phyloP scores from a whole-genome alignment of 2,888 invertebrate species.

The Lasioglossum vierecki region DNA sequence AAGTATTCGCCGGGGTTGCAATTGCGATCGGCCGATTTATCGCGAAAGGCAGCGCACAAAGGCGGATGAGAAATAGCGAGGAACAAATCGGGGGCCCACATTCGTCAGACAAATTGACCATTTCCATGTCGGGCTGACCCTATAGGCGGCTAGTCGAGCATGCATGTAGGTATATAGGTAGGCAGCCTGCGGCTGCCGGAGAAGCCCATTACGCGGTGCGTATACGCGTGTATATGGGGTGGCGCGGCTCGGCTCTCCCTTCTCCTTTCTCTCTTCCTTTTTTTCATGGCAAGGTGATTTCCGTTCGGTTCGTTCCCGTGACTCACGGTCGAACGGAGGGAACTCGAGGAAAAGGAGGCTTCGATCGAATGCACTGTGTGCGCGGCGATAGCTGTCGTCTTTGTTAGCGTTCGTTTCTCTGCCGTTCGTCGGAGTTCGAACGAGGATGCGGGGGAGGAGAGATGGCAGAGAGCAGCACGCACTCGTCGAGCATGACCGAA shows the following conservation, averaged over 20 bases:
- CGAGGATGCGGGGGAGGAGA: neutral
- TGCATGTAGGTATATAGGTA: constrained; percentile 54
- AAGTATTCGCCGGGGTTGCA: neutral
- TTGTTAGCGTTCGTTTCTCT: constrained; percentile 29
- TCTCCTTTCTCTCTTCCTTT: constrained; percentile 39
- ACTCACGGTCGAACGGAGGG: constrained; percentile 58
- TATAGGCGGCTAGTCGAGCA: constrained; percentile 46
- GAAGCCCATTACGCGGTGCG: constrained; percentile 56
- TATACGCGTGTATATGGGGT: constrained; percentile 66
- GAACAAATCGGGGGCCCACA: constrained; percentile 34
- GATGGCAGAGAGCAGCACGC: neutral
- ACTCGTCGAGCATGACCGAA: constrained; percentile 35
- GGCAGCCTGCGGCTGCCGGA: constrained; percentile 38
- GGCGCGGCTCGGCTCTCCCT: constrained; percentile 2
- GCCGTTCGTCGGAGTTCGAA: neutral
- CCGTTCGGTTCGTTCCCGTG: constrained; percentile 68
- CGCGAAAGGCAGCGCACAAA: constrained; percentile 21
- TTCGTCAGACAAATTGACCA: constrained; percentile 61
- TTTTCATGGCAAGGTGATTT: constrained; percentile 72
- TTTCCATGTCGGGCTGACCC: constrained; percentile 58
- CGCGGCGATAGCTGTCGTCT: constrained; percentile 45
- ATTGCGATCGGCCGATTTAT: constrained; percentile 30
- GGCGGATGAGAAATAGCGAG: constrained; percentile 43
- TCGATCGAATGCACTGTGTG: constrained; percentile 56
- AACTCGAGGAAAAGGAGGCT: constrained; percentile 48